Percentiles rank a stretch among this genome's conserved stretches.
Conservation (phyloP, 2,113 vertebrate genomes). For the Lathamus discolor region DNA sequence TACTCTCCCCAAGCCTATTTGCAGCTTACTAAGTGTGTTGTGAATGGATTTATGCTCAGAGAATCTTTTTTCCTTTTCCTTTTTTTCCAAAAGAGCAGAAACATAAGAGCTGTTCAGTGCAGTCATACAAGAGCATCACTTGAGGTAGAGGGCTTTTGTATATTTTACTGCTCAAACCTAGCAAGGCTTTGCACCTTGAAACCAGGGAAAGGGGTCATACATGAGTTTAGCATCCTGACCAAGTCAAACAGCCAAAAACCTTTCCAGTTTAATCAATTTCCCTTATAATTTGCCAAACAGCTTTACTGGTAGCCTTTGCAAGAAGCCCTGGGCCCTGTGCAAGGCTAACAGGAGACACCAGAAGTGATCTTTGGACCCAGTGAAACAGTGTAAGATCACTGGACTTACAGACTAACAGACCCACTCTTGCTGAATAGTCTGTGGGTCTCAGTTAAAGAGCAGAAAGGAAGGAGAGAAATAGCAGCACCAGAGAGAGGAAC, state of each 20-base stretch:
- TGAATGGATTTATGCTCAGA: background rate
- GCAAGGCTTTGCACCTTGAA: background rate
- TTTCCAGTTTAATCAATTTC: background rate
- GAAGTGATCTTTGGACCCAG: background rate
- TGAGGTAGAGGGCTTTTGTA: background rate
- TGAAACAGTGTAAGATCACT: background rate
- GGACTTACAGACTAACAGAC: background rate
- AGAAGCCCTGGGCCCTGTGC: background rate
- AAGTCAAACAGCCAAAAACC: background rate
- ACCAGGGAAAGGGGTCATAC: background rate
- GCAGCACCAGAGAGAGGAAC: background rate
- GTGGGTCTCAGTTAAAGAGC: background rate
- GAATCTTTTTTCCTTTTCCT: background rate
- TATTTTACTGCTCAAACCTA: background rate
- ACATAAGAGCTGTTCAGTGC: fast-evolving
- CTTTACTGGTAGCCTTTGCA: background rate
- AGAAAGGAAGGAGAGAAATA: background rate
- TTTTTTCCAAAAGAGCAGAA: background rate
- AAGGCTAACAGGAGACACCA: background rate
- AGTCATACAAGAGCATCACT: background rate
- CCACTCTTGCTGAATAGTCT: background rate
- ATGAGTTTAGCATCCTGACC: background rate
- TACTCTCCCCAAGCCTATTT: background rate
- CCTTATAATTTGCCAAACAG: background rate
- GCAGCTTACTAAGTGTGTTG: background rate